Conservation (phyloP, 2,797 vertebrate genomes). For the Toxotes lorentzi region DNA sequence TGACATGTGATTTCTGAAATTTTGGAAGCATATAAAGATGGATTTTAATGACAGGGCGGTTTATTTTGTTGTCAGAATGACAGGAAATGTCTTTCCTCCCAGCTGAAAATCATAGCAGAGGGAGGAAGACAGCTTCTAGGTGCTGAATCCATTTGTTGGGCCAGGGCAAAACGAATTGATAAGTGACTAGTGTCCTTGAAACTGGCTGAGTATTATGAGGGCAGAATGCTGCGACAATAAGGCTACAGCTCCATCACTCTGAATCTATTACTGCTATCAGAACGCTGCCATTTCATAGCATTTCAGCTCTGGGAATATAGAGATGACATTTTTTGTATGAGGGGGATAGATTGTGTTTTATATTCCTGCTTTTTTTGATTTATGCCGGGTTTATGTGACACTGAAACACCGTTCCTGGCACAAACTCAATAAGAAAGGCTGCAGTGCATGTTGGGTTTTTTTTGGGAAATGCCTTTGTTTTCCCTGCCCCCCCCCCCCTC, state of each 20-base stretch:
- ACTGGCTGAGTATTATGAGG: slow-evolving; percentile 22
- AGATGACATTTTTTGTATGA: neutral
- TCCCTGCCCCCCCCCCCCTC: no score
- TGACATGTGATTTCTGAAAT: neutral
- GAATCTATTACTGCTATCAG: slow-evolving; percentile 4
- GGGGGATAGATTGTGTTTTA: no score
- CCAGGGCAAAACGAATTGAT: slow-evolving; percentile 6
- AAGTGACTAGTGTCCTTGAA: slow-evolving; percentile 30
- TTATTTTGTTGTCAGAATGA: slow-evolving; percentile 11
- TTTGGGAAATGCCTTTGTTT: neutral
- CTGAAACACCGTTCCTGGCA: neutral
- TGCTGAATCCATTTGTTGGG: slow-evolving; percentile 10
- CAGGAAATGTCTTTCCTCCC: neutral
- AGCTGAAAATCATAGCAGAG: neutral
- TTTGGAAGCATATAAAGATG: neutral
- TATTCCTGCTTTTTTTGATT: no score
- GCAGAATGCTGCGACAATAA: slow-evolving; percentile 8
- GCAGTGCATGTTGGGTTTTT: no score
- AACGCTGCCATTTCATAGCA: slow-evolving; percentile 1
- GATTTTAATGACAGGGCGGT: neutral
- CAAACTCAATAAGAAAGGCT: neutral
- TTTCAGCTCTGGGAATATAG: slow-evolving; percentile 10
- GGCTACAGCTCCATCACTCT: slow-evolving; percentile 14
- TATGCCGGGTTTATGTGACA: no score
- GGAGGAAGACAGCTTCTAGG: neutral